These are phyloP conservation scores for Ovis canadensis DNA, from an alignment of 2,113 vertebrate genomes.

Conservation along the genomic window DNA sequence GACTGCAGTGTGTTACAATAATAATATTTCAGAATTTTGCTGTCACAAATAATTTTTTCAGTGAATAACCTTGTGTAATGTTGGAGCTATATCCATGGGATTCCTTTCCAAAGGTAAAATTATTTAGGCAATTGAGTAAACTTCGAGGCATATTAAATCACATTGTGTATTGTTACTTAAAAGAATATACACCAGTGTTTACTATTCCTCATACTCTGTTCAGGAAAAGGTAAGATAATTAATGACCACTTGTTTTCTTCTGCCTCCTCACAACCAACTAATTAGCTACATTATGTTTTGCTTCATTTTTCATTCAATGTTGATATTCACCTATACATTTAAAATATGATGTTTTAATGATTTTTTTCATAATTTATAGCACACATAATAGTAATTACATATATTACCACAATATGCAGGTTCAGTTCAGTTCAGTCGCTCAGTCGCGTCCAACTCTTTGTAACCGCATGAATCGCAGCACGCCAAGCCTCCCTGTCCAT, in stretches of 20 bases:
- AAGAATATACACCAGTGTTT: not conserved
- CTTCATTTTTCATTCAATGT: not conserved
- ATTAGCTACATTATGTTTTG: not conserved
- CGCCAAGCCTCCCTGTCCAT: no score
- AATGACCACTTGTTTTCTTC: not conserved
- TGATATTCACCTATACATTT: not conserved
- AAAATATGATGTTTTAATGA: not conserved
- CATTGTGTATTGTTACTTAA: not conserved
- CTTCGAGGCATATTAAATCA: not conserved
- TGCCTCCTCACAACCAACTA: not conserved
- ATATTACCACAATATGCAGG: not conserved
- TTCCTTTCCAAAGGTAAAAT: not conserved
- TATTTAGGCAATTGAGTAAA: not conserved
- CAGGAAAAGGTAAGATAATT: not conserved
- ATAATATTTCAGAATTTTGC: not conserved
- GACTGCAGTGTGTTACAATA: not conserved
- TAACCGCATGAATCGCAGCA: no score
- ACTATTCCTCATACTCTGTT: not conserved
- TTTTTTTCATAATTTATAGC: not conserved
- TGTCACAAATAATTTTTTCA: not conserved
- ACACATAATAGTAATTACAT: not conserved
- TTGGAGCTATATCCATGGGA: not conserved
- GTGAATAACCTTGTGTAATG: not conserved
- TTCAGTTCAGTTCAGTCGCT: not conserved
- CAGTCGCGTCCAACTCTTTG: no score